Evolutionary conservation across 1,140 invertebrate species (phyloP), one percentile per base, ranked within the genome.

Genomic region (Neoseiulus cucumeris): DNA sequence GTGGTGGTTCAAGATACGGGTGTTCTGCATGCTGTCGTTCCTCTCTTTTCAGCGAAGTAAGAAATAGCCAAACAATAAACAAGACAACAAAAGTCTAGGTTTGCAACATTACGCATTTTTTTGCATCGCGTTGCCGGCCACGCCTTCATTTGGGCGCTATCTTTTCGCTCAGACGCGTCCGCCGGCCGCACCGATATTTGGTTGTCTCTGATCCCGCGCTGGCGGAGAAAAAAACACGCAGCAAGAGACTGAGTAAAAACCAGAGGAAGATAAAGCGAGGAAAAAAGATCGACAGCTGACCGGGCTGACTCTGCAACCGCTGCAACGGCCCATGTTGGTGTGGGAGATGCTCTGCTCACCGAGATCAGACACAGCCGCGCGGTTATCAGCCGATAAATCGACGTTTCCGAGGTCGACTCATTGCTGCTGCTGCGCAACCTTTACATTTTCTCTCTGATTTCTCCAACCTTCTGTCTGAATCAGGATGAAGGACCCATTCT

Each of bases 131-230:
- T 29, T 29, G 51, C 51, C 14, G 22, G 51, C 33, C 45, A 28
- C 33, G 33, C 33, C 33, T 39, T 47, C 51, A 33, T 29, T 17
- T 59, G 25, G 17, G 51, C 51, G 51, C 25, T 59, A 59, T 59
- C 51, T 59, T 59, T 59, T 20, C 51, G 51, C 51, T 17, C 51
- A 14, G 51, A 18, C 51, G 51, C 14, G 51, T 59, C 51, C 51
- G 20, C 45, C 45, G 4, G 14, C 28, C 18, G 25, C 9, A 9
- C 51, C 33, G 22, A 14, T 20, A 14, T 5, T 59, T 5, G 14
- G 25, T 33, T 5, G 14, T 59, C 17, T 59, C 14, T 14, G 33
- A 39, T 39, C 33, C 9, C 9, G 33, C 33, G 33, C 33, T 39
- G 33, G 33, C 33, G 9, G 33, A n/a, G n/a, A n/a, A n/a, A n/a